phyloP scores from a whole-genome alignment of 2,888 invertebrate genomes.

The Papilio gigon region DNA sequence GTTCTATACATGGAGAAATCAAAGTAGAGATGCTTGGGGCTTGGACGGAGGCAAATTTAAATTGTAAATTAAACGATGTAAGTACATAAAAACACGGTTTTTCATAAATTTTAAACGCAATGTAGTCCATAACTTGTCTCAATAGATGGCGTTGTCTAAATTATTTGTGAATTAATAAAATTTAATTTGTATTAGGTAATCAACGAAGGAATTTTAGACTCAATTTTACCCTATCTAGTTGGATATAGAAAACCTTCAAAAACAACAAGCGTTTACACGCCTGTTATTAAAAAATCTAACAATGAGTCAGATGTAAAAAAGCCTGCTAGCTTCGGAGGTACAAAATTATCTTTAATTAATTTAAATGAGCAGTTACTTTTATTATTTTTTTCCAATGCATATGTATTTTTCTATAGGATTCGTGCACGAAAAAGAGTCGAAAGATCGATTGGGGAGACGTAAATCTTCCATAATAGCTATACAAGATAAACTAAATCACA shows the following conservation, averaged over 20 bases:
- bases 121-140: neutral
- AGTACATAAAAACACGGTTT: conserved; percentile 46
- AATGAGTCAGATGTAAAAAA: conserved; percentile 74
- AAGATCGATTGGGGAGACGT: conserved; percentile 75
- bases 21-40: conserved; percentile 77
- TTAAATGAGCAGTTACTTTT: neutral
- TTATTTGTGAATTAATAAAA: conserved; percentile 50
- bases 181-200: conserved; percentile 83
- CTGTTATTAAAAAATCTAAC: conserved; percentile 79
- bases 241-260: conserved; percentile 80
- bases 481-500: conserved; percentile 69
- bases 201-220: conserved; percentile 91
- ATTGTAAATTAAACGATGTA: conserved; percentile 79
- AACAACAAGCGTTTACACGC: conserved; percentile 78
- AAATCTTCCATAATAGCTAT: conserved; percentile 72
- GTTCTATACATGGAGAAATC: conserved; percentile 63
- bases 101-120: neutral
- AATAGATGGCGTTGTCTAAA: conserved; percentile 60
- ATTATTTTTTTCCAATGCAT: neutral
- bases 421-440: conserved; percentile 73
- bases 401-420: conserved; percentile 60
- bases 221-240: conserved; percentile 89
- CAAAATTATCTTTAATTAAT: conserved; percentile 31
- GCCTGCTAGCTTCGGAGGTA: conserved; percentile 78
- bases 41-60: conserved; percentile 78